A percentile compares a stretch with the other conserved stretches of the same genome.
phyloP scores from a whole-genome alignment of 2,888 invertebrate species.

The Galerucella pusilla region DNA sequence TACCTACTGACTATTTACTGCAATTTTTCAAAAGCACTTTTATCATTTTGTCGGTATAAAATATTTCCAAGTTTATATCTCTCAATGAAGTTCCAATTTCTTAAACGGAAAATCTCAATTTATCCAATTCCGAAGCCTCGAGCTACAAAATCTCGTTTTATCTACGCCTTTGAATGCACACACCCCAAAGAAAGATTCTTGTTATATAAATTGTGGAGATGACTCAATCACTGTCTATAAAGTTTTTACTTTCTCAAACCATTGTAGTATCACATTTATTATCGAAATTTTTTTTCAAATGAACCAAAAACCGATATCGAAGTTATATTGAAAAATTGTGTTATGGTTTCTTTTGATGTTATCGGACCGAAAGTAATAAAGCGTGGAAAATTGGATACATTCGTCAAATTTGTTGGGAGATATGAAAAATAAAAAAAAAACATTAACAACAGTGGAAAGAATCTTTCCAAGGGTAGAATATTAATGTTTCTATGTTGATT shows the following conservation, averaged over 20 bases:
- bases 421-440: neutral
- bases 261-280: conserved; percentile 20
- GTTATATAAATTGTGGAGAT: conserved; percentile 31
- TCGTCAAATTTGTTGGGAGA: neutral
- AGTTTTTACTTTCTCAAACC: conserved; percentile 15
- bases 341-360: conserved; percentile 12
- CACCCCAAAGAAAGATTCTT: conserved; percentile 22
- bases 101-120: conserved; percentile 36
- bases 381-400: conserved; percentile 1
- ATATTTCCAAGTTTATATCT: conserved; percentile 30
- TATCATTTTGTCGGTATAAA: neutral
- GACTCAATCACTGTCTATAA: conserved; percentile 32
- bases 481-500: no score
- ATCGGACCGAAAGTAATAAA: neutral
- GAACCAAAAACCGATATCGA: conserved; percentile 1
- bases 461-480: no score
- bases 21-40: neutral
- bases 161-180: conserved; percentile 29
- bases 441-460: neutral
- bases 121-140: conserved; percentile 30
- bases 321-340: conserved; percentile 17
- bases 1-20: neutral
- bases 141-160: conserved; percentile 28
- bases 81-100: conserved; percentile 25
- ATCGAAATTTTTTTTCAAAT: conserved; percentile 21